A percentile compares a stretch with the other conserved stretches of the same genome.
Evolutionary conservation across 1,140 invertebrate genomes (phyloP).

Genomic region (Pomacea maculata): DNA sequence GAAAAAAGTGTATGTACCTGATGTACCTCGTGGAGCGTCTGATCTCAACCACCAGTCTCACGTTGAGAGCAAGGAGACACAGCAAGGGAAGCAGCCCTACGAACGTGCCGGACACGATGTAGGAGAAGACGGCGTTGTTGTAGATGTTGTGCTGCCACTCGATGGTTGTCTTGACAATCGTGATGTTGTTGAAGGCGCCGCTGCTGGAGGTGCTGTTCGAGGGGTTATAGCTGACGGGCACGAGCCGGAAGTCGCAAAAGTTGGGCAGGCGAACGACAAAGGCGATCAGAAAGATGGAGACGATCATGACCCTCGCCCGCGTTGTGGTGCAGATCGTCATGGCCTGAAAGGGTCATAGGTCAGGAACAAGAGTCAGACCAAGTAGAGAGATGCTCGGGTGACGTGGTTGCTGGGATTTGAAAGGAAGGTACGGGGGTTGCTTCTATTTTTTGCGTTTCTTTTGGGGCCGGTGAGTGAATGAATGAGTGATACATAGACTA

Average conservation of each 20-base stretch:
- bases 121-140: constrained; percentile 68
- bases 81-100: constrained; percentile 73
- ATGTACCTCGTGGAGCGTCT: constrained; percentile 62
- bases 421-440: no score
- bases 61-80: constrained; percentile 76
- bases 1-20: background rate
- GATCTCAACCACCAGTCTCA: constrained; percentile 76
- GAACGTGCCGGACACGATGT: constrained; percentile 73
- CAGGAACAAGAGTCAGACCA: background rate
- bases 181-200: background rate
- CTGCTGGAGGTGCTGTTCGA: no score
- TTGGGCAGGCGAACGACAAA: constrained; percentile 68
- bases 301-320: constrained; percentile 70
- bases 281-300: constrained; percentile 72
- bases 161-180: background rate
- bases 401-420: no score
- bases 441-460: no score
- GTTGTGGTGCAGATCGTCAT: constrained; percentile 75
- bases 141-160: constrained; percentile 10
- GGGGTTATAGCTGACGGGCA: background rate
- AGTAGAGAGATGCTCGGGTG: background rate
- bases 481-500: no score
- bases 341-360: constrained; percentile 56
- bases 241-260: constrained; percentile 42
- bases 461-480: no score